Evolutionary conservation across 2,113 vertebrate species (phyloP), one percentile per base, ranked within the genome.

Genomic region (Thinocorus orbignyianus): DNA sequence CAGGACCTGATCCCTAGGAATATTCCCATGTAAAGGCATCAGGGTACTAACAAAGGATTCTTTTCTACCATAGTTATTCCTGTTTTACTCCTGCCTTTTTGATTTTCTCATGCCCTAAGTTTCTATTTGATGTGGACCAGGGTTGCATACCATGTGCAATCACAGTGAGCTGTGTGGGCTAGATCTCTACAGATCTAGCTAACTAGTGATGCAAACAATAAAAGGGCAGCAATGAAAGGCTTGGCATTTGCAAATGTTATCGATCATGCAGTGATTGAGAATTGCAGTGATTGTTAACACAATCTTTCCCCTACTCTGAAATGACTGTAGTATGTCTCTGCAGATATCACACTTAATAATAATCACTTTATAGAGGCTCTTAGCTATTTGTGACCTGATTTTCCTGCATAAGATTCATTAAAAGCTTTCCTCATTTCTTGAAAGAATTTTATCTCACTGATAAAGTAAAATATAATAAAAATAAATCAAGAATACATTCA

Each of bases 391-490:
- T 65, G 25, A n/a, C 16, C 42, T 68, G 12, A 1, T 71, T 86
- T 81, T 58, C 14, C 17, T 46, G 15, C 13, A 26, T 25, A 64
- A 71, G 46, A 86, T 26, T 71, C 8, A 17, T 46, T 73, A 64
- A 79, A 86, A 74, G 7, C 25, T 74, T 9, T 30, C 14, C 17
- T 90, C 2, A 17, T 68, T 82, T 71, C 62, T 60, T 65, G 23
- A 11, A 69, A 82, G 2, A 31, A 14, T 78, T 92, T 92, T 78
- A 68, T 46, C n/a, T 80, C 3, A 1, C 42, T 86, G 69, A 55
- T 37, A 48, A 55, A 76, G 49, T 73, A 51, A 88, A 86, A 74
- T n/a, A 18, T 18, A 77, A 66, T 41, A 65, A 95, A 94, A 88
- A 68, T 39, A 88, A 74, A 35, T n/a, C 24, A 71, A 37, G 23